Evolutionary conservation across 2,888 invertebrate genomes (phyloP).

Genomic region (Rhamnusium bicolor): DNA sequence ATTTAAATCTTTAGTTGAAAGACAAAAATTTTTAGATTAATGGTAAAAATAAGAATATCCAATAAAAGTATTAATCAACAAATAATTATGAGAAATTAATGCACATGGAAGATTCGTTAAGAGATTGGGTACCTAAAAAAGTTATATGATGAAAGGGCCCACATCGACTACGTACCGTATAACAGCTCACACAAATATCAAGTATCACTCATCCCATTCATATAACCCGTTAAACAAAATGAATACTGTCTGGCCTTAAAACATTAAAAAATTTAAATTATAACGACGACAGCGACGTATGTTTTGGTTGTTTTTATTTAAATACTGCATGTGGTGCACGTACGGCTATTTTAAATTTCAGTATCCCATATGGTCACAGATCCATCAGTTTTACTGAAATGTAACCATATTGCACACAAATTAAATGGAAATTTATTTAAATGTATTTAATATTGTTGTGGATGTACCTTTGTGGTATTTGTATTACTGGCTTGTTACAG

Average conservation of each 20-base stretch:
- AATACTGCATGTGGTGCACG: conserved; percentile 5
- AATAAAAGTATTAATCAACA: no score
- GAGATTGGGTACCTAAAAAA: neutral
- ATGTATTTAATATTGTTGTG: conserved; percentile 31
- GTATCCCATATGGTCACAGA: conserved; percentile 11
- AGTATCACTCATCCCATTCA: conserved; percentile 15
- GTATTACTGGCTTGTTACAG: neutral
- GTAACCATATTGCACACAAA: conserved; percentile 47
- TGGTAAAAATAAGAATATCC: no score
- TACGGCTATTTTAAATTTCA: neutral
- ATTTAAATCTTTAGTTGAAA: no score
- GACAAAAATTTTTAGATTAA: no score
- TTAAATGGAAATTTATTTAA: conserved; percentile 49
- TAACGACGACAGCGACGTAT: neutral
- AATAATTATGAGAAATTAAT: neutral
- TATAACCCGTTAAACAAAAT: conserved; percentile 1
- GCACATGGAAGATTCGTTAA: neutral
- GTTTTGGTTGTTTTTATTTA: conserved; percentile 18
- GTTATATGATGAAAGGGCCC: neutral
- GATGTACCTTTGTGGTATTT: neutral
- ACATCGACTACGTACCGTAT: neutral
- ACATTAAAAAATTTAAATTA: conserved; percentile 17
- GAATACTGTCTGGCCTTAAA: neutral
- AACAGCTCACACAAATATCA: conserved; percentile 22
- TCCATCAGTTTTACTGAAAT: neutral